Conservation (phyloP, 2,113 vertebrate genomes). For the Calyptommatus sinebrachiatus region DNA sequence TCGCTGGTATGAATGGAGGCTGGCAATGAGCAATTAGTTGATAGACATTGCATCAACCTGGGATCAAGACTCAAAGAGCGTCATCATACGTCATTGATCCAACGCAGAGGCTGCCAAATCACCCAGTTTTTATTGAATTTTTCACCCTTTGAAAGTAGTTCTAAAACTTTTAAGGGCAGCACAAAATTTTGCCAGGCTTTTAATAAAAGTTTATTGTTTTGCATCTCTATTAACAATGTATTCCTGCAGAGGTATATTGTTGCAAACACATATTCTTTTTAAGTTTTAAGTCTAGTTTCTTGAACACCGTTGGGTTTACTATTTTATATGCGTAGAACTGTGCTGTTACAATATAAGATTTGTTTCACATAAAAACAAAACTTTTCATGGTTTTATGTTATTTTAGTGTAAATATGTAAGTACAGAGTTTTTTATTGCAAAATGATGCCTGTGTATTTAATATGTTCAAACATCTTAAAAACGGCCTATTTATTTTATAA, state of each 20-base stretch:
- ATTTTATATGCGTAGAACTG: background rate
- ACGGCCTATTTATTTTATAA: conserved; percentile 32
- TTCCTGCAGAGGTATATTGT: background rate
- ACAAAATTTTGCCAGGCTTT: background rate
- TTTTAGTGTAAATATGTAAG: conserved; percentile 27
- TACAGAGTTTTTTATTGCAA: conserved; percentile 11
- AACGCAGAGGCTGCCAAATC: background rate
- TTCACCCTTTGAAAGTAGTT: background rate
- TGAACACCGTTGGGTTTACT: background rate
- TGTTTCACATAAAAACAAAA: background rate
- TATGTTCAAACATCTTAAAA: conserved; percentile 9
- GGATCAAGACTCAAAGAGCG: background rate
- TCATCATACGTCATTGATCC: background rate
- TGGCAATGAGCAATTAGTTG: background rate
- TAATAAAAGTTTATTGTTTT: background rate
- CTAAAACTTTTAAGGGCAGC: background rate
- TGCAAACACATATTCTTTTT: background rate
- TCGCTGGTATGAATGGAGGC: background rate
- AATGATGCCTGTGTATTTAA: conserved; percentile 26
- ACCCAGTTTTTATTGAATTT: background rate
- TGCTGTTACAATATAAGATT: background rate
- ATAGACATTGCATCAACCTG: background rate
- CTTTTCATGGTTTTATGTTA: background rate
- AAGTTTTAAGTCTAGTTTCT: background rate
- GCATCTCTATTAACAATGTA: background rate